A percentile compares a stretch with the other conserved stretches of the same genome.
Conservation (phyloP, 2,888 invertebrate species). For the Dioctria rufipes region DNA sequence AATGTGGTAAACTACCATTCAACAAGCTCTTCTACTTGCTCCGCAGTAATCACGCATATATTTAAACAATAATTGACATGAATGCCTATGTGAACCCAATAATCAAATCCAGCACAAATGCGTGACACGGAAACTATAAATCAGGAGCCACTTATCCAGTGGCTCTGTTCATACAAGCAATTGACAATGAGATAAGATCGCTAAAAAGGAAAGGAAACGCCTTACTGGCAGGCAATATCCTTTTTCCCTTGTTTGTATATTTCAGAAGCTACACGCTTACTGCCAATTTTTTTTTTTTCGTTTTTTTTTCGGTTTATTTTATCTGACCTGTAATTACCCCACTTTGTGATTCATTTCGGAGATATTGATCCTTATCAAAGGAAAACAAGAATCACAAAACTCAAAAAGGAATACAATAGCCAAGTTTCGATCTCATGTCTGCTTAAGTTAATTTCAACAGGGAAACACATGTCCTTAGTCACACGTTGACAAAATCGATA, state of each 20-base stretch:
- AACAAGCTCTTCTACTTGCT: no score
- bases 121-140: slow-evolving; percentile 1
- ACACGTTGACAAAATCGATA: slow-evolving; percentile 59
- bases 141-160: not conserved
- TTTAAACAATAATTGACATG: not conserved
- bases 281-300: not conserved
- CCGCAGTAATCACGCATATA: no score
- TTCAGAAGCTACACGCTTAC: not conserved
- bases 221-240: not conserved
- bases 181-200: slow-evolving; percentile 19
- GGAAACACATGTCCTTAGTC: slow-evolving; percentile 58
- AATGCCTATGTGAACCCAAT: no score
- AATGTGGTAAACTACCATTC: no score
- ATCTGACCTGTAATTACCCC: slow-evolving; percentile 9
- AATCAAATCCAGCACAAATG: not conserved
- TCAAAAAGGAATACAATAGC: not conserved
- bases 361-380: not conserved
- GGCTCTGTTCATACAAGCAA: not conserved
- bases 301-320: not conserved
- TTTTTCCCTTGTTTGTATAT: not conserved
- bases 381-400: not conserved
- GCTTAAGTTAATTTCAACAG: slow-evolving; percentile 13
- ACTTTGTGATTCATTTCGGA: slow-evolving; percentile 7
- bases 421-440: not conserved
- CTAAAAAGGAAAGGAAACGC: not conserved